phyloP scores from a whole-genome alignment of 1,140 invertebrate species.

The Chionoecetes opilio region DNA sequence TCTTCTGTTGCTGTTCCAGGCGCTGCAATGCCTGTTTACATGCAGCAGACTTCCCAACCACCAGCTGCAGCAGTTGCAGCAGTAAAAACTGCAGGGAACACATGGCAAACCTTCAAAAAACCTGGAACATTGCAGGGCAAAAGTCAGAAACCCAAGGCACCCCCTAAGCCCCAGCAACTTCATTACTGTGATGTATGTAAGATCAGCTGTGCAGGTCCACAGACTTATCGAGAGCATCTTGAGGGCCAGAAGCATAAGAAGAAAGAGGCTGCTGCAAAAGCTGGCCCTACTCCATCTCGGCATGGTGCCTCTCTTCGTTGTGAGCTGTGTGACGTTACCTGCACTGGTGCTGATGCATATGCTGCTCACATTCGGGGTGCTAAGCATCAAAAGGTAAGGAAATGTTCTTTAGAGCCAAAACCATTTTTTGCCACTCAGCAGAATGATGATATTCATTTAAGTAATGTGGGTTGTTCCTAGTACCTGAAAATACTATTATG shows the following conservation, averaged over 20 bases:
- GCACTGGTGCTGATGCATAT: constrained; percentile 98
- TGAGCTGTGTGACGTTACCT: constrained; percentile 97
- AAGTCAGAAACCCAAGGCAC: constrained; percentile 89
- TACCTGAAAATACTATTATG: no score
- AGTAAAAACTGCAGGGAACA: constrained; percentile 78
- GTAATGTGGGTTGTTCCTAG: no score
- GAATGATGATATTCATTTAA: not conserved
- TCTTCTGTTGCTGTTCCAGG: not conserved
- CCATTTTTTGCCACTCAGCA: not conserved
- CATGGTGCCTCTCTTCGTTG: constrained; percentile 88
- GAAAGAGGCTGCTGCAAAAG: constrained; percentile 95
- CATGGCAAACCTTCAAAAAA: constrained; percentile 81
- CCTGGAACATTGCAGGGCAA: constrained; percentile 82
- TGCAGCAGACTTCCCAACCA: constrained; percentile 77
- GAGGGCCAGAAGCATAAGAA: constrained; percentile 99
- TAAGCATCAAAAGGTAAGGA: constrained; percentile 95
- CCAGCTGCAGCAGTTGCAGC: constrained; percentile 73
- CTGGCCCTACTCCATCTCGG: constrained; percentile 84
- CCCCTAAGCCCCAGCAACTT: constrained; percentile 94
- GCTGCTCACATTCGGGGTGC: constrained; percentile 98
- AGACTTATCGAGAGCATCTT: constrained; percentile 92
- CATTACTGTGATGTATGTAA: constrained; percentile 99
- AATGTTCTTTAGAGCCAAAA: not conserved
- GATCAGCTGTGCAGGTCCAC: constrained; percentile 97
- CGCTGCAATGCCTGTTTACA: constrained; percentile 73